phyloP scores from a whole-genome alignment of 2,888 invertebrate species.

The Sinhomidia bicolor region DNA sequence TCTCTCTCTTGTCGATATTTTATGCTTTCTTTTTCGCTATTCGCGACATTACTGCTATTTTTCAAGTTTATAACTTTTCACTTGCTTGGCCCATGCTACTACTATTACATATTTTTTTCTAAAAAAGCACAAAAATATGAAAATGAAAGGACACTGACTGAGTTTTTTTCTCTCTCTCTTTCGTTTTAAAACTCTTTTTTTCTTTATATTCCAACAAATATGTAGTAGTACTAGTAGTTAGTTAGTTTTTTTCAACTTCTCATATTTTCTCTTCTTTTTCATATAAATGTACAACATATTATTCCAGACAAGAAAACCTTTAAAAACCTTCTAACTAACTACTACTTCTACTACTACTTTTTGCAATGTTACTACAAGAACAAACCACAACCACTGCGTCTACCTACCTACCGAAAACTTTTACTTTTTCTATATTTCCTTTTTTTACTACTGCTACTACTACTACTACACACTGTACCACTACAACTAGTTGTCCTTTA shows the following conservation, averaged over 20 bases:
- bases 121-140: not conserved
- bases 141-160: constrained; percentile 19
- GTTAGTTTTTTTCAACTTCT: constrained; percentile 23
- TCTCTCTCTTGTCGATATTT: constrained; percentile 57
- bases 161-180: constrained; percentile 29
- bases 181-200: constrained; percentile 15
- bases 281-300: not conserved
- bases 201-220: not conserved
- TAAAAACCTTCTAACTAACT: too few species aligned
- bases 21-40: constrained; percentile 27
- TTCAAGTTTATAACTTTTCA: constrained; percentile 16
- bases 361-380: not conserved
- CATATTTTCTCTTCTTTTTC: constrained; percentile 28
- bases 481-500: too few species aligned
- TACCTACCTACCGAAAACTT: not conserved
- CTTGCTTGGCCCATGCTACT: not conserved
- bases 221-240: not conserved
- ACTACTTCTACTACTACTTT: not conserved
- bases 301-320: not conserved
- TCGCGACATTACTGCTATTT: constrained; percentile 26
- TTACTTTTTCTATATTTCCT: not conserved
- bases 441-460: not conserved
- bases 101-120: not conserved
- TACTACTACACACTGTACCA: too few species aligned
- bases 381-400: not conserved